Evolutionary conservation across 30 jellyfish, hydroid and myxozoan species (phyloP).

Genomic region (Sanderia malayensis): DNA sequence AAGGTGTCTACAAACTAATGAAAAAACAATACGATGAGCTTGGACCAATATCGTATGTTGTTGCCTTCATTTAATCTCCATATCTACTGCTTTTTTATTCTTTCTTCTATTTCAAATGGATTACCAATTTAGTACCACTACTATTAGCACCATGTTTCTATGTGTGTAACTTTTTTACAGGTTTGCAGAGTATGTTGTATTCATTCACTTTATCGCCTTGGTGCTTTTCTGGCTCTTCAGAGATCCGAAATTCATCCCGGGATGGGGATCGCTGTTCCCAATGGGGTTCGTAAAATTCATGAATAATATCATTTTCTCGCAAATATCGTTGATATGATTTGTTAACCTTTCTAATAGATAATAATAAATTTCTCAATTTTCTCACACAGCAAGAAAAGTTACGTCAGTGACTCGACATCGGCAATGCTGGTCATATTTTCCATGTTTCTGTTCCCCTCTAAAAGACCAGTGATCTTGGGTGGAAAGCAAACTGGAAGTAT

Average conservation of each 20-base stretch:
- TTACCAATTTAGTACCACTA: too few relatives aligned
- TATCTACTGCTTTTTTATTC: too few relatives aligned
- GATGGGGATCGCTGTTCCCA: slow-evolving; percentile 90
- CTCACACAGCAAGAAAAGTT: slow-evolving; percentile 56
- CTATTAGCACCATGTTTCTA: too few relatives aligned
- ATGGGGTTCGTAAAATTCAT: too few relatives aligned
- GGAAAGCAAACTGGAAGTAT: slow-evolving; percentile 45
- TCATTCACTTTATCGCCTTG: slow-evolving; percentile 55
- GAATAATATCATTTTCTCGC: too few relatives aligned
- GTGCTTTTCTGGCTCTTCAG: slow-evolving; percentile 85
- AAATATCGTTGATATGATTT: too few relatives aligned
- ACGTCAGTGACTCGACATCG: slow-evolving; percentile 82
- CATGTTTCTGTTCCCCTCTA: slow-evolving; percentile 70
- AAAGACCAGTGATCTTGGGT: slow-evolving; percentile 49
- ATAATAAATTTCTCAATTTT: too few relatives aligned
- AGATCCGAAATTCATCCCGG: slow-evolving; percentile 92
- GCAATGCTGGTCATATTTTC: slow-evolving; percentile 61
- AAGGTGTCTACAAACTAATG: slow-evolving; percentile 56
- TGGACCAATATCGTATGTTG: slow-evolving; percentile 87
- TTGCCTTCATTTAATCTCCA: too few relatives aligned
- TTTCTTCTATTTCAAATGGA: too few relatives aligned
- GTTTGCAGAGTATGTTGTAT: slow-evolving; percentile 83
- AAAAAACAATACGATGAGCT: slow-evolving; percentile 76
- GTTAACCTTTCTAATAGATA: too few relatives aligned
- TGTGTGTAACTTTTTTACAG: too few relatives aligned